phyloP scores from a whole-genome alignment of 1,140 invertebrate genomes.

The Bilobella aurantiaca region DNA sequence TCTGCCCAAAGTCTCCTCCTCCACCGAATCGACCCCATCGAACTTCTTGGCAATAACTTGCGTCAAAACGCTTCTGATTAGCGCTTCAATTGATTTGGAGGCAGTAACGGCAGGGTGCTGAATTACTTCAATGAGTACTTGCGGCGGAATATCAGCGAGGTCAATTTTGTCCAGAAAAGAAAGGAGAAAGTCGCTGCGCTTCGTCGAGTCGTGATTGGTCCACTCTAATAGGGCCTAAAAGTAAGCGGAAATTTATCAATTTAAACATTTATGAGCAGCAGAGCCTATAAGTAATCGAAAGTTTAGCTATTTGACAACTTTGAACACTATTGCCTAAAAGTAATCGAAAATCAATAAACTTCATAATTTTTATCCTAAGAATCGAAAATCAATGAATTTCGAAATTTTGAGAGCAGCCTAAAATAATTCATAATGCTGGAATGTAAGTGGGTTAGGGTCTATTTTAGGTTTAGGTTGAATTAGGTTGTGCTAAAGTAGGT shows the following conservation, averaged over 20 bases:
- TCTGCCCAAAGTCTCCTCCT: background rate
- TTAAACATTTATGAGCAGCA: too few species aligned
- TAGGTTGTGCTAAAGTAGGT: too few species aligned
- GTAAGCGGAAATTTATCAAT: constrained; percentile 1
- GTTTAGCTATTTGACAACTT: too few species aligned
- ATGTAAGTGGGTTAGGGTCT: too few species aligned
- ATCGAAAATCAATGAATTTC: too few species aligned
- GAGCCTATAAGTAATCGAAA: too few species aligned
- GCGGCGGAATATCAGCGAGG: constrained; percentile 30
- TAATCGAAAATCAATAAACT: too few species aligned
- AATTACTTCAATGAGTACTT: constrained; percentile 33
- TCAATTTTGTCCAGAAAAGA: constrained; percentile 32
- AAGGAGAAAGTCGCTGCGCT: constrained; percentile 17
- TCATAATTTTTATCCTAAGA: too few species aligned
- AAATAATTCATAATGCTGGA: too few species aligned
- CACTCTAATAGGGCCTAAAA: constrained; percentile 29
- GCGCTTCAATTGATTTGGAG: constrained; percentile 18
- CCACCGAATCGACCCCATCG: constrained; percentile 21
- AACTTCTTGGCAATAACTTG: constrained; percentile 31
- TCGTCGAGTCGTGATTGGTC: constrained; percentile 28
- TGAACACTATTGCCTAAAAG: too few species aligned
- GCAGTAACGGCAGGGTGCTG: constrained; percentile 27
- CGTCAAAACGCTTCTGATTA: constrained; percentile 22
- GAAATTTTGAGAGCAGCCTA: too few species aligned
- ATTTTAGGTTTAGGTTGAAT: too few species aligned